Evolutionary conservation across 2,888 invertebrate species (phyloP), one percentile per base, ranked within the genome.

Genomic region (Clistopyga incitator): DNA sequence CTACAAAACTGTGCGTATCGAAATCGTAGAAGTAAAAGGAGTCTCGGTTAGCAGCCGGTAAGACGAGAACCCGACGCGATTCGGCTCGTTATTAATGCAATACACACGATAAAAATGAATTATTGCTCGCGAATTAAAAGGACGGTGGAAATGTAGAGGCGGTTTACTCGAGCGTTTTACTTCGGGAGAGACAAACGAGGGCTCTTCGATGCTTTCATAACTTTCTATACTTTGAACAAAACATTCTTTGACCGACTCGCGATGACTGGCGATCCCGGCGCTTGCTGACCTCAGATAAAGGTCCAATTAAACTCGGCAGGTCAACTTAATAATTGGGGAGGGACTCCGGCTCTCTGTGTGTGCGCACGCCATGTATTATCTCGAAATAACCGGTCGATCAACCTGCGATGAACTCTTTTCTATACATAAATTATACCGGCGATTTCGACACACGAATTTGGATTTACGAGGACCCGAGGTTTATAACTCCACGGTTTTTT

Each of bases 271-370:
- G 61, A 20, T 18, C 13, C 42, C 56, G 15, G 54, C 20, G 13
- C 59, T 52, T 84, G 84, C 68, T 88, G 90, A 90, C 88, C 89
- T 87, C 72, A 86, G 90, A 90, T 90, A 89, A 89, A 89, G 85
- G 88, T 88, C 88, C 89, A 89, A 88, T 90, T 90, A 89, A 89
- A 88, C 88, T 87, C 83, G 59, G 68, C 86, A 84, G 89, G 89
- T 90, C 90, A 87, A 87, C 85, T 88, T 87, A 89, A 90, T 89
- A 89, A 90, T 89, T 89, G 88, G 86, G 86, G 84, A 83, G 86
- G 34, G n/a, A n/a, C 86, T 86, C 81, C 74, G 52, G 76, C 79
- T 61, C 83, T 83, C 68, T 67, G 52, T n/a, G 45, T 75, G 15
- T 56, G 15, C 29, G 64, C 64, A 23, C 23, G 52, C 42, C 54